phyloP scores from a whole-genome alignment of 1,140 invertebrate genomes.

The Globodera ellingtonae region DNA sequence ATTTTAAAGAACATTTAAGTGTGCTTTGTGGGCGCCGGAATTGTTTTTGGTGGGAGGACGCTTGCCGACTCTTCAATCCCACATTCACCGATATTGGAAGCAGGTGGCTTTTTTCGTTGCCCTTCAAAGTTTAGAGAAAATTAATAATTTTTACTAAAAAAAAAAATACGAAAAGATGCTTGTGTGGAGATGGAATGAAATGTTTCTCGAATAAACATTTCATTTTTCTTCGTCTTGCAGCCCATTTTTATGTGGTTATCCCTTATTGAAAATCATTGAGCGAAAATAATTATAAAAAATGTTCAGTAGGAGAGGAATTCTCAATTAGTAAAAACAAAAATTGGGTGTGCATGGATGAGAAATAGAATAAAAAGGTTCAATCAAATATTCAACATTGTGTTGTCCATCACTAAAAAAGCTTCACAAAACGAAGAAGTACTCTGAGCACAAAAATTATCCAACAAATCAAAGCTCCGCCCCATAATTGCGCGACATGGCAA shows the following conservation, averaged over 20 bases:
- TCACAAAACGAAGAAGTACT: no score
- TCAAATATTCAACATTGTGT: no score
- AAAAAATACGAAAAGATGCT: background rate
- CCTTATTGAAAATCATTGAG: no score
- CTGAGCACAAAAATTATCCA: no score
- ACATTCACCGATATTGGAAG: conserved; percentile 23
- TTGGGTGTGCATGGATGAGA: no score
- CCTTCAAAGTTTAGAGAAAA: background rate
- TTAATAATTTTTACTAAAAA: background rate
- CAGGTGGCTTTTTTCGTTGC: background rate
- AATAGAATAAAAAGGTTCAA: no score
- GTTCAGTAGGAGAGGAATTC: no score
- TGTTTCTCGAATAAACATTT: background rate
- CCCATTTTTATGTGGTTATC: no score
- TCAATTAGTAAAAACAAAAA: no score
- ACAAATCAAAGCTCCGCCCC: conserved; percentile 14
- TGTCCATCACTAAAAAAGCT: no score
- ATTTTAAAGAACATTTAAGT: background rate
- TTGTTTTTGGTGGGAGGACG: conserved; percentile 19
- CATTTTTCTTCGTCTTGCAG: background rate
- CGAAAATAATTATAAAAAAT: no score
- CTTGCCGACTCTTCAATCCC: conserved; percentile 13
- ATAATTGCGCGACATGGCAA: conserved; percentile 13
- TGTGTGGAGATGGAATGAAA: background rate
- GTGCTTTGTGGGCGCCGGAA: conserved; percentile 12